Percentiles rank a stretch among this genome's conserved stretches.
phyloP scores from a whole-genome alignment of 2,888 invertebrate species.

The Chalcis sispes region DNA sequence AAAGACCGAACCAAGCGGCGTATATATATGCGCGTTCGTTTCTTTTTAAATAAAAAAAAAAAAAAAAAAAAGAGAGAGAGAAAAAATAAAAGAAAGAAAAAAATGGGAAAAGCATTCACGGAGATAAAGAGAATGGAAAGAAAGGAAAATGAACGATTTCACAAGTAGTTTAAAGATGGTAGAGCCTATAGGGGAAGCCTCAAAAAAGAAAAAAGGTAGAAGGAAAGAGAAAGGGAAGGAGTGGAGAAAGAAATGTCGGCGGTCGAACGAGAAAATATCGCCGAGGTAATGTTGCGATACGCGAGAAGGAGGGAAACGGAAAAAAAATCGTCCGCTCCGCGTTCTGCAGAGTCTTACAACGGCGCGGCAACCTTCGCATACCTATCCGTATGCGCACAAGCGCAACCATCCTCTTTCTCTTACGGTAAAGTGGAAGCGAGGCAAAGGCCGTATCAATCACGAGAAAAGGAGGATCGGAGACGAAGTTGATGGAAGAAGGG shows the following conservation, averaged over 20 bases:
- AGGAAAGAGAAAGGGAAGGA: not conserved
- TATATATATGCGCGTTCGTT: too few species aligned
- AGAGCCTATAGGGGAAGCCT: not conserved
- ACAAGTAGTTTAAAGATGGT: constrained; percentile 17
- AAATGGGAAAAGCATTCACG: too few species aligned
- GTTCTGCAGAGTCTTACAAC: too few species aligned
- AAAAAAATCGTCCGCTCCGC: not conserved
- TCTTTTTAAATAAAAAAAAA: too few species aligned
- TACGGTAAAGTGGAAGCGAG: not conserved
- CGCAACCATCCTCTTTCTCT: too few species aligned
- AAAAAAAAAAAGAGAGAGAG: not conserved
- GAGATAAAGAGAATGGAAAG: not conserved
- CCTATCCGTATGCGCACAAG: too few species aligned
- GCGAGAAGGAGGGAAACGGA: not conserved
- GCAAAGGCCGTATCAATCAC: constrained; percentile 51
- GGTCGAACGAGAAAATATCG: constrained; percentile 44
- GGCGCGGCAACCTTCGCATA: too few species aligned
- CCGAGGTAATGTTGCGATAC: not conserved
- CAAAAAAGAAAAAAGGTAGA: not conserved
- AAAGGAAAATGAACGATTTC: constrained; percentile 13
- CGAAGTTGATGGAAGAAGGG: not conserved
- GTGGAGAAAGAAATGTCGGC: not conserved
- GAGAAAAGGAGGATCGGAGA: constrained; percentile 16
- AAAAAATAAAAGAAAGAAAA: constrained; percentile 11
- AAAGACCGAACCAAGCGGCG: too few species aligned